Conservation (phyloP, 2,888 invertebrate species). For the Spilarctia lutea region DNA sequence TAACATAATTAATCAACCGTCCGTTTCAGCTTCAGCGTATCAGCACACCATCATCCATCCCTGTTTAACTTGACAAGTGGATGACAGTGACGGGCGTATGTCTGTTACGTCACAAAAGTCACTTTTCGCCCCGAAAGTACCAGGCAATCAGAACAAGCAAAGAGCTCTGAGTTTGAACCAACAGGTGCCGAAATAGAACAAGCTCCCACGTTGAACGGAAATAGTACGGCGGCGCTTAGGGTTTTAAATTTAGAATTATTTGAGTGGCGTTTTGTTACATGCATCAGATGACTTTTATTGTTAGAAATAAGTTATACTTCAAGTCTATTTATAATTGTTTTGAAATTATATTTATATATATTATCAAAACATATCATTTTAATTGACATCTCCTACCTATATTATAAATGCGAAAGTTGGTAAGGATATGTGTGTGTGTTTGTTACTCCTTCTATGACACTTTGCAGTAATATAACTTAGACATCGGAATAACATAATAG, state of each 20-base stretch:
- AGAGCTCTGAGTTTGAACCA: slow-evolving; percentile 55
- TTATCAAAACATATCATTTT: too few species aligned
- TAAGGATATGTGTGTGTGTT: too few species aligned
- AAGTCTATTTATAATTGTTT: too few species aligned
- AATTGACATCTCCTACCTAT: too few species aligned
- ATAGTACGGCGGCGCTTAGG: slow-evolving; percentile 60
- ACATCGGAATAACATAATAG: too few species aligned
- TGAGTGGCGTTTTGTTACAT: slow-evolving; percentile 33
- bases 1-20: slow-evolving; percentile 40
- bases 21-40: slow-evolving; percentile 34
- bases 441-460: too few species aligned
- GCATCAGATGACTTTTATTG: slow-evolving; percentile 6
- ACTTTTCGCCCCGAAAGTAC: slow-evolving; percentile 73
- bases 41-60: slow-evolving; percentile 37
- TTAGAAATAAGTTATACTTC: too few species aligned
- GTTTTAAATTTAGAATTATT: slow-evolving; percentile 59
- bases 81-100: slow-evolving; percentile 76
- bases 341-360: too few species aligned
- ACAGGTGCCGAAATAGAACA: slow-evolving; percentile 79
- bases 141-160: slow-evolving; percentile 70
- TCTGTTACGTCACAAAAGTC: slow-evolving; percentile 84
- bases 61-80: slow-evolving; percentile 58
- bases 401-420: too few species aligned
- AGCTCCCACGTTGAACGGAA: slow-evolving; percentile 71
- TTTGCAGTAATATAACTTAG: too few species aligned